Conservation (phyloP, 2,888 invertebrate genomes). For the Standfussiana lucernea region DNA sequence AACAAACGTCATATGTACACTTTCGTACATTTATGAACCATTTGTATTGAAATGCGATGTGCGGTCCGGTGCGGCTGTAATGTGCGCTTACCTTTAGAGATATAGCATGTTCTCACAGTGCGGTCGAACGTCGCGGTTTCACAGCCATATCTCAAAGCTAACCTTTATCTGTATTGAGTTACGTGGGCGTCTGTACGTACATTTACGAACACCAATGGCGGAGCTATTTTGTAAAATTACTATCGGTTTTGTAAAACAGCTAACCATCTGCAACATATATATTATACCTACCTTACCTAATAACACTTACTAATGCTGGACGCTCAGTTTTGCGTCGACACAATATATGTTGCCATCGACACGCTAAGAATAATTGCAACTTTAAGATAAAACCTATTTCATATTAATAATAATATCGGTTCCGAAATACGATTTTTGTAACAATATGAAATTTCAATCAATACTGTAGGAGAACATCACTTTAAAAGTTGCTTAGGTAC, state of each 20-base stretch:
- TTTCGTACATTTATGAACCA: too few relatives aligned
- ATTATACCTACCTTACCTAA: background rate
- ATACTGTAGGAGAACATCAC: background rate
- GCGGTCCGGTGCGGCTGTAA: background rate
- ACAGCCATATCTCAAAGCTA: conserved; percentile 36
- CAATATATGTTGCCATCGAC: background rate
- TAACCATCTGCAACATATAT: too few relatives aligned
- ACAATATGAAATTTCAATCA: background rate
- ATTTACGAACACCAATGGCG: background rate
- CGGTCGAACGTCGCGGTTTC: conserved; percentile 31
- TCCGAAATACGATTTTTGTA: background rate
- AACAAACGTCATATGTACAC: too few relatives aligned
- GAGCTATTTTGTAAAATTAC: background rate
- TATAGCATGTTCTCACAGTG: conserved; percentile 18
- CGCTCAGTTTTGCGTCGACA: background rate
- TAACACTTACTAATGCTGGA: background rate
- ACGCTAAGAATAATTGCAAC: background rate
- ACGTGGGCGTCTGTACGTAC: conserved; percentile 10
- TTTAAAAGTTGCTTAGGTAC: background rate
- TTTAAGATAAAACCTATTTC: background rate
- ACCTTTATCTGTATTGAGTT: conserved; percentile 19
- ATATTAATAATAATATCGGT: background rate
- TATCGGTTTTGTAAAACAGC: background rate
- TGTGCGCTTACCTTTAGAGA: conserved; percentile 39
- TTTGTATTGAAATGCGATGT: background rate